phyloP scores from a whole-genome alignment of 2,113 vertebrate genomes.

The Melanerpes aurifrons region DNA sequence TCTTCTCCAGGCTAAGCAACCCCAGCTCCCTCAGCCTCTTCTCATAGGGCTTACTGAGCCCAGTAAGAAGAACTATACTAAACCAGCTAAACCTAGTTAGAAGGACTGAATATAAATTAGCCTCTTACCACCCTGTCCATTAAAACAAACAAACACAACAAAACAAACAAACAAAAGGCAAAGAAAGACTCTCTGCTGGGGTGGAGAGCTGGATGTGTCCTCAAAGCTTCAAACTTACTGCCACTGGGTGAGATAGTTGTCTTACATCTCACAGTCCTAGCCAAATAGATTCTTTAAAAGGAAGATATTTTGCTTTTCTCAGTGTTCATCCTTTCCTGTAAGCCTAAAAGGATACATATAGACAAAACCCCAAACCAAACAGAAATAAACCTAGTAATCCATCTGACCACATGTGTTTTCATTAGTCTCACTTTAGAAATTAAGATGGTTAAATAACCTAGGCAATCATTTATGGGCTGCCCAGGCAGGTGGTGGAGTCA shows the following conservation, averaged over 20 bases:
- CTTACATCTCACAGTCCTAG: neutral
- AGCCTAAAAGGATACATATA: neutral
- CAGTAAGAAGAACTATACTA: neutral
- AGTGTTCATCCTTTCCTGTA: neutral
- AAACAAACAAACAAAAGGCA: neutral
- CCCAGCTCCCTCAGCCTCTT: too few species aligned
- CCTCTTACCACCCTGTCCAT: neutral
- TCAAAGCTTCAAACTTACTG: neutral
- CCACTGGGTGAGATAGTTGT: neutral
- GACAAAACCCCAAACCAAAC: neutral
- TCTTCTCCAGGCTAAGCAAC: too few species aligned
- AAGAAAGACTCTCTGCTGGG: neutral
- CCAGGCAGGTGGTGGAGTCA: too few species aligned
- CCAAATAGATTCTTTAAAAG: neutral
- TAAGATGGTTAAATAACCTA: neutral
- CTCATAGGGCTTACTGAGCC: neutral
- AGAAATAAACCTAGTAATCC: neutral
- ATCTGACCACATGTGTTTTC: neutral
- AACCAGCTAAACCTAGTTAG: too few species aligned
- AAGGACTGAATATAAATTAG: neutral
- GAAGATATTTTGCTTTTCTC: neutral
- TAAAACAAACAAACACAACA: neutral
- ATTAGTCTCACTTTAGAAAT: neutral
- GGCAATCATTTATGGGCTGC: neutral
- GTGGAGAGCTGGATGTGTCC: neutral